phyloP scores from a whole-genome alignment of 2,797 vertebrate species.

The Hirundo rustica region DNA sequence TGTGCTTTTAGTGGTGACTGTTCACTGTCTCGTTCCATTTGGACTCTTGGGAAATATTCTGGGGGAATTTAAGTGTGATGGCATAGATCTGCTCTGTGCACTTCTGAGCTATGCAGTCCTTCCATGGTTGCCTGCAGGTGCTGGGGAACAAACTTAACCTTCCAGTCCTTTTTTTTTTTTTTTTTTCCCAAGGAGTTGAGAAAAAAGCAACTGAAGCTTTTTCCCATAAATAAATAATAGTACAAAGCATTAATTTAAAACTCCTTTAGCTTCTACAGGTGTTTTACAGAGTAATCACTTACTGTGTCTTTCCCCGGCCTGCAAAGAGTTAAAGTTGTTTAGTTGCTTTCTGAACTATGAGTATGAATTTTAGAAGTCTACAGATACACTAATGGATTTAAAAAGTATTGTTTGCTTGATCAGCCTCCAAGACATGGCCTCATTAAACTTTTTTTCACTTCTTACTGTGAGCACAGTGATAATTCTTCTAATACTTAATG shows the following conservation, averaged over 20 bases:
- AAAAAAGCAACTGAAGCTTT: not conserved
- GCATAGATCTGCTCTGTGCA: not conserved
- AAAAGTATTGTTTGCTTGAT: not conserved
- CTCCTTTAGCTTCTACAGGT: not conserved
- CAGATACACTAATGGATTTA: not conserved
- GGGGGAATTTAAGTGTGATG: not conserved
- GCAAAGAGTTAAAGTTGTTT: not conserved
- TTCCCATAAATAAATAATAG: not conserved
- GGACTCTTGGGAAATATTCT: not conserved
- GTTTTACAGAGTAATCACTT: not conserved
- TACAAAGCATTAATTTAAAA: not conserved
- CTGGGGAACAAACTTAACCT: not conserved
- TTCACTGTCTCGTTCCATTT: not conserved
- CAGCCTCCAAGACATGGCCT: not conserved
- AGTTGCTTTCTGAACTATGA: not conserved
- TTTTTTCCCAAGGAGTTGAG: not conserved
- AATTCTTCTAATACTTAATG: not conserved
- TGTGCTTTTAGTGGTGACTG: not conserved
- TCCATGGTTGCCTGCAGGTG: not conserved
- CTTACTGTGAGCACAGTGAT: not conserved
- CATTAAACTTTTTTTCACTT: not conserved
- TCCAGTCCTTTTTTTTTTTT: not conserved
- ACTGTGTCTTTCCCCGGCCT: not conserved
- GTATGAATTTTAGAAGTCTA: not conserved
- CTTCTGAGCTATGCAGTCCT: not conserved